A percentile compares a stretch with the other conserved stretches of the same genome.
These are phyloP conservation scores for Aquatica leii DNA, from an alignment of 2,888 invertebrate genomes.

Conservation along the genomic window DNA sequence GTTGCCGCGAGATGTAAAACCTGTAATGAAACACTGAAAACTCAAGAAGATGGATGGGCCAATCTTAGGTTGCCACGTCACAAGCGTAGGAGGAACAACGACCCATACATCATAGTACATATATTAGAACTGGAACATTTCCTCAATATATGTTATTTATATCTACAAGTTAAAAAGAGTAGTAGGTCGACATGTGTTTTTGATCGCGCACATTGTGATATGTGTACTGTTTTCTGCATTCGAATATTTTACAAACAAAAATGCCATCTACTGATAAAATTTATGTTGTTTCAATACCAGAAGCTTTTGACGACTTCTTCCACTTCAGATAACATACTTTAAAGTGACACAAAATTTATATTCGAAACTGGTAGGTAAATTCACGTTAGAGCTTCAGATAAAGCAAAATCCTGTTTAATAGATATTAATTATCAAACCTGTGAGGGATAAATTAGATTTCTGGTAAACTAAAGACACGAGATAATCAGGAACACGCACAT, in stretches of 20 bases:
- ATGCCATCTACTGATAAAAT: not conserved
- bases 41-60: slow-evolving; percentile 51
- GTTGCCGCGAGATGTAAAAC: slow-evolving; percentile 43
- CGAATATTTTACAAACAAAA: slow-evolving; percentile 30
- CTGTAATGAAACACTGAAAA: slow-evolving; percentile 51
- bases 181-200: slow-evolving; percentile 47
- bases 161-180: slow-evolving; percentile 47
- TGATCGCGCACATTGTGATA: slow-evolving; percentile 42
- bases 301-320: no score
- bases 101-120: slow-evolving; percentile 47
- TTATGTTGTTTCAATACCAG: not conserved
- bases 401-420: not conserved
- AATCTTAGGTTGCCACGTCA: slow-evolving; percentile 47
- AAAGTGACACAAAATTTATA: no score
- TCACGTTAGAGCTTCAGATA: no score
- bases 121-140: slow-evolving; percentile 46
- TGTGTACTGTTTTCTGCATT: slow-evolving; percentile 35
- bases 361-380: no score
- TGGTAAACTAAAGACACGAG: not conserved
- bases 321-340: no score
- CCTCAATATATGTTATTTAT: slow-evolving; percentile 50
- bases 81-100: slow-evolving; percentile 39
- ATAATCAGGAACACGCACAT: slow-evolving; percentile 10
- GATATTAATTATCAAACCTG: slow-evolving; percentile 4
- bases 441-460: slow-evolving; percentile 4